phyloP scores from a whole-genome alignment of 2,113 vertebrate species.

The Syngnathus floridae region DNA sequence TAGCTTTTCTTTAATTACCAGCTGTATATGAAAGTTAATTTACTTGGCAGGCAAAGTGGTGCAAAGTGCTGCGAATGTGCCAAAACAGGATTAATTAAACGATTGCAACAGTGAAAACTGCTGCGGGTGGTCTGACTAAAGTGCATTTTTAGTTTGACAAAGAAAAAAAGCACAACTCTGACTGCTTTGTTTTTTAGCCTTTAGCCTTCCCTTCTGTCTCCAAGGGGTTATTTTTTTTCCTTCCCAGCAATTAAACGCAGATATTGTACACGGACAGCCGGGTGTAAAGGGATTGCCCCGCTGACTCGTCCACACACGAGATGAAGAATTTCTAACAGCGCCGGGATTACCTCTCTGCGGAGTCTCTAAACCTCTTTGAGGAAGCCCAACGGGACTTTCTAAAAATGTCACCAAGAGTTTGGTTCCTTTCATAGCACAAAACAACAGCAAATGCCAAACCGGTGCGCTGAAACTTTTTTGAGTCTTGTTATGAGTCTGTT shows the following conservation, averaged over 20 bases:
- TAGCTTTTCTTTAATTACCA: conserved; percentile 25
- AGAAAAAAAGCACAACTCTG: conserved; percentile 16
- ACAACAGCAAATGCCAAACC: not conserved
- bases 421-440: conserved; percentile 1
- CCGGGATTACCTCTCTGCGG: conserved; percentile 6
- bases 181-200: not conserved
- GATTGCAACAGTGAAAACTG: not conserved
- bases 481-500: not conserved
- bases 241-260: conserved; percentile 17
- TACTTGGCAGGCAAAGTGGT: conserved; percentile 18
- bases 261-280: not conserved
- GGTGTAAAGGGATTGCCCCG: not conserved
- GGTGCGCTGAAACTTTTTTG: not conserved
- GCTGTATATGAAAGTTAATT: conserved; percentile 33
- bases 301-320: not conserved
- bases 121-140: not conserved
- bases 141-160: conserved; percentile 3
- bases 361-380: conserved; percentile 5
- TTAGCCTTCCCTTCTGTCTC: not conserved
- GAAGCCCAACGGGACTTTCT: not conserved
- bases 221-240: conserved; percentile 1
- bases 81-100: conserved; percentile 10
- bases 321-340: not conserved
- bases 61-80: conserved; percentile 19
- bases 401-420: not conserved